phyloP scores from a whole-genome alignment of 2,797 vertebrate genomes.

The Pagetopsis macropterus region DNA sequence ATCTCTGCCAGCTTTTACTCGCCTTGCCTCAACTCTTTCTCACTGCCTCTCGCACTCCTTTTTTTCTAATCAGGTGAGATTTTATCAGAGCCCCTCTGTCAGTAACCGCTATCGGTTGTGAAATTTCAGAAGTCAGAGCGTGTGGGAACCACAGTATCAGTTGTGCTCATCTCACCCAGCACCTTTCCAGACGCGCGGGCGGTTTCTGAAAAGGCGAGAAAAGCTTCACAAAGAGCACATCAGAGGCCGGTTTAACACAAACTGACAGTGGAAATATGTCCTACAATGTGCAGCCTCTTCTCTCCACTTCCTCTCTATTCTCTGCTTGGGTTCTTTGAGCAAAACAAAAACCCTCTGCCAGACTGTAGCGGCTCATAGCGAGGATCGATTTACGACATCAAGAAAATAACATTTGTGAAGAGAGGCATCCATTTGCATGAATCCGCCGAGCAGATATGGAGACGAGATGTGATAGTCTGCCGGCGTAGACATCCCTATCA shows the following conservation, averaged over 20 bases:
- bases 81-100: slow-evolving; percentile 76
- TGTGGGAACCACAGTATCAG: slow-evolving; percentile 82
- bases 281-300: slow-evolving; percentile 53
- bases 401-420: slow-evolving; percentile 45
- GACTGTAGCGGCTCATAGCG: slow-evolving; percentile 47
- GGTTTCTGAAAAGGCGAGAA: slow-evolving; percentile 80
- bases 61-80: slow-evolving; percentile 81
- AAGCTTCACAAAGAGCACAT: slow-evolving; percentile 78
- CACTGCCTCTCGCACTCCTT: slow-evolving; percentile 47
- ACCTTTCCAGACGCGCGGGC: slow-evolving; percentile 75
- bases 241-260: slow-evolving; percentile 74
- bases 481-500: slow-evolving; percentile 69
- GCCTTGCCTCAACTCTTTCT: slow-evolving; percentile 53
- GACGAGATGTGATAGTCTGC: slow-evolving; percentile 55
- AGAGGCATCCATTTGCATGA: slow-evolving; percentile 53
- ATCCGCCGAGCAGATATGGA: slow-evolving; percentile 50
- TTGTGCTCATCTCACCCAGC: slow-evolving; percentile 78
- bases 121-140: slow-evolving; percentile 82
- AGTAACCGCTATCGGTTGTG: slow-evolving; percentile 83
- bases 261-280: slow-evolving; percentile 81
- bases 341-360: slow-evolving; percentile 21
- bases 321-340: slow-evolving; percentile 59
- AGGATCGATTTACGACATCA: slow-evolving; percentile 64
- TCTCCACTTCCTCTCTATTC: slow-evolving; percentile 45
- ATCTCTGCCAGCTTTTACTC: slow-evolving; percentile 56